Percentiles rank a stretch among this genome's conserved stretches.
Conservation (phyloP, 1,140 invertebrate genomes). For the Scaptomyza montana region DNA sequence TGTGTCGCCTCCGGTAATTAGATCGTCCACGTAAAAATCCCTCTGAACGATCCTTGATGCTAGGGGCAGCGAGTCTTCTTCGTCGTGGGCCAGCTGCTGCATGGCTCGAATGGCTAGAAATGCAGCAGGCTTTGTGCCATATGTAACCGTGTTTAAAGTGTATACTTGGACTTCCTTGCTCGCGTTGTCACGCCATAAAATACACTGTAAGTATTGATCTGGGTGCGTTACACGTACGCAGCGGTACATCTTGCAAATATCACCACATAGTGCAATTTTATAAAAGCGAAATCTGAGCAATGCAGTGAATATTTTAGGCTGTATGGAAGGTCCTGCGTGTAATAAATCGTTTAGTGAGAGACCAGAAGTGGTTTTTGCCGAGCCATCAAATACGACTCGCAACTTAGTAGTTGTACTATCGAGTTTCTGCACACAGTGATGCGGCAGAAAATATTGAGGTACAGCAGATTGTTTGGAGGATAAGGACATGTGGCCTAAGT, state of each 20-base stretch:
- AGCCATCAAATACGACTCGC: slow-evolving; percentile 40
- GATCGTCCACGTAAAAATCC: slow-evolving; percentile 83
- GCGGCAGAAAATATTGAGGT: background rate
- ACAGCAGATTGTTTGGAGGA: background rate
- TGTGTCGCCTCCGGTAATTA: slow-evolving; percentile 63
- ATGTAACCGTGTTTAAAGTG: slow-evolving; percentile 65
- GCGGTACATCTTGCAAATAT: slow-evolving; percentile 49
- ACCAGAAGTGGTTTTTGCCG: slow-evolving; percentile 25
- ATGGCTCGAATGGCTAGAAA: slow-evolving; percentile 49
- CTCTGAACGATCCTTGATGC: slow-evolving; percentile 20
- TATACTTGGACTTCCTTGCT: slow-evolving; percentile 4
- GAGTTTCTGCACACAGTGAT: too few species aligned
- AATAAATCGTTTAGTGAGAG: slow-evolving; percentile 35
- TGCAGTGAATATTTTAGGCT: slow-evolving; percentile 57
- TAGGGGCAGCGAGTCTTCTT: slow-evolving; percentile 36
- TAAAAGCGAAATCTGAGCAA: slow-evolving; percentile 77
- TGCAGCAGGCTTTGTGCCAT: slow-evolving; percentile 58
- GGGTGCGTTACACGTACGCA: background rate
- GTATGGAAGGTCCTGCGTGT: slow-evolving; percentile 34
- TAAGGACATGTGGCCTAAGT: too few species aligned
- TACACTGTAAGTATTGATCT: too few species aligned
- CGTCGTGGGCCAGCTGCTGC: too few species aligned
- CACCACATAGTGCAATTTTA: slow-evolving; percentile 12
- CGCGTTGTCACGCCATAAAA: too few species aligned
- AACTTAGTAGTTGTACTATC: slow-evolving; percentile 47